Percentiles rank a stretch among this genome's conserved stretches.
Evolutionary conservation across 2,888 invertebrate species (phyloP).

Genomic region (Agonopterix subpropinquella): DNA sequence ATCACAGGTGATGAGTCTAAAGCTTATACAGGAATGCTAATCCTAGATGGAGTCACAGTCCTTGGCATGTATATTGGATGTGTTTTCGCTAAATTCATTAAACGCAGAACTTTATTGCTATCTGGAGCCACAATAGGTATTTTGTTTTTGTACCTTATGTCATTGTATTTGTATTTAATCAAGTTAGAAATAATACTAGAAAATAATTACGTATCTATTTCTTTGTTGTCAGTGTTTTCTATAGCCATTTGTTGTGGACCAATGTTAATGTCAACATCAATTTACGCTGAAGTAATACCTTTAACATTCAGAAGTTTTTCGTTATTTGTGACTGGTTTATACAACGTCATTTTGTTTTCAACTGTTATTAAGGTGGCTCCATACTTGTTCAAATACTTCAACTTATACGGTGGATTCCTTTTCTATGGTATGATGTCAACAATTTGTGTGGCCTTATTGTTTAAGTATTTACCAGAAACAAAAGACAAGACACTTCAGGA

Average conservation of each 20-base stretch:
- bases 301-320: constrained; percentile 8
- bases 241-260: constrained; percentile 8
- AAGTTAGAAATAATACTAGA: not conserved
- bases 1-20: constrained; percentile 12
- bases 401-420: constrained; percentile 26
- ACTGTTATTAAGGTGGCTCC: constrained; percentile 24
- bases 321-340: not conserved
- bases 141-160: constrained; percentile 20
- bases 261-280: constrained; percentile 3
- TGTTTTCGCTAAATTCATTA: constrained; percentile 9
- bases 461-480: constrained; percentile 35
- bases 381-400: constrained; percentile 20
- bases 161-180: constrained; percentile 1
- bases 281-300: constrained; percentile 12
- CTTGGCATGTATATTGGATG: constrained; percentile 12
- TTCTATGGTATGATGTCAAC: constrained; percentile 19
- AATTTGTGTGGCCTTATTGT: constrained; percentile 17
- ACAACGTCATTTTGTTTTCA: not conserved
- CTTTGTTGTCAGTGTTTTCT: constrained; percentile 5
- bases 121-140: constrained; percentile 7
- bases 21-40: constrained; percentile 17
- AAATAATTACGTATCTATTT: constrained; percentile 22
- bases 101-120: constrained; percentile 11
- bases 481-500: constrained; percentile 38
- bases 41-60: constrained; percentile 17